These are phyloP conservation scores for Cyrtonyx montezumae DNA, from an alignment of 2,113 vertebrate species.

Conservation along the genomic window DNA sequence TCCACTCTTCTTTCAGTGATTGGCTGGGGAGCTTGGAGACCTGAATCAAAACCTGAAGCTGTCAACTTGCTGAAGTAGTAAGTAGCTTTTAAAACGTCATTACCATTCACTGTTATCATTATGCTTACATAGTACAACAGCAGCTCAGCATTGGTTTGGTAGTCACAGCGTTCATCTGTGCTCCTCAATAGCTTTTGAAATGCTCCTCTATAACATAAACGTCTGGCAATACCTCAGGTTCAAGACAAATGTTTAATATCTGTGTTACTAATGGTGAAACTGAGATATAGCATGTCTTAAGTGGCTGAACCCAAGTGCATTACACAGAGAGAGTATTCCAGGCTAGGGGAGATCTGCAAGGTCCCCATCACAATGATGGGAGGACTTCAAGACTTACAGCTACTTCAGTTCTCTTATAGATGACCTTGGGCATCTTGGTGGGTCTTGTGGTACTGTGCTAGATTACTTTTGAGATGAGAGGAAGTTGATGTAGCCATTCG, in stretches of 20 bases:
- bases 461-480: not conserved
- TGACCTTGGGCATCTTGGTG: not conserved
- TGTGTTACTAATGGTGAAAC: not conserved
- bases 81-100: constrained; percentile 67
- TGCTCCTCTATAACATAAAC: not conserved
- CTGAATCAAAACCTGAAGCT: constrained; percentile 57
- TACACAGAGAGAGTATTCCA: not conserved
- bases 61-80: constrained; percentile 41
- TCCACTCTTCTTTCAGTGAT: not conserved
- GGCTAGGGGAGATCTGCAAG: rapidly evolving
- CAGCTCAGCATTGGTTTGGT: constrained; percentile 9
- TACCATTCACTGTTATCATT: constrained; percentile 48
- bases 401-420: not conserved
- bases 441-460: rapidly evolving
- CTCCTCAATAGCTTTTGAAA: constrained; percentile 20
- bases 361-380: rapidly evolving
- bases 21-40: constrained; percentile 28
- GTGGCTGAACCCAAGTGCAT: not conserved
- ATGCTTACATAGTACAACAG: not conserved
- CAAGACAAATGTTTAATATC: constrained; percentile 16
- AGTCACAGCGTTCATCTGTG: not conserved
- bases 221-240: not conserved
- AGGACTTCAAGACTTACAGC: not conserved
- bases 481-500: not conserved
- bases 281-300: not conserved